Evolutionary conservation across 1,140 invertebrate genomes (phyloP), one percentile per base, ranked within the genome.

Genomic region (Aphidius gifuensis): DNA sequence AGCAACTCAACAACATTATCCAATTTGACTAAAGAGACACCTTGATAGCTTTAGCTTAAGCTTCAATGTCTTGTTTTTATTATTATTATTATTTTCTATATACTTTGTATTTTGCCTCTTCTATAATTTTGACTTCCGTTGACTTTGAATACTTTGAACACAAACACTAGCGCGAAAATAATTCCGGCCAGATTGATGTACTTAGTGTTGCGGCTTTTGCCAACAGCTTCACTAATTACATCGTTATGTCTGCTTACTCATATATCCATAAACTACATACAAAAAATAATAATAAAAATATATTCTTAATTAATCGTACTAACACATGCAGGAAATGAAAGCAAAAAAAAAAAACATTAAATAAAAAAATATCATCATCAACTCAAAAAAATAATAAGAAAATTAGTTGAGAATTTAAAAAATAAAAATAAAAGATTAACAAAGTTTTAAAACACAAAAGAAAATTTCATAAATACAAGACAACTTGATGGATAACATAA

Each of bases 201-300:
- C 39, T 55, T 55, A 55, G 40, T 40, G 53, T 43, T 42, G 53
- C 39, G 53, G 50, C 39, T 55, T 32, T 55, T 42, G 39, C 53
- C 9, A 55, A 55, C 53, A 44, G 43, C 50, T 40, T 11, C 53
- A 55, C 39, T 55, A 55, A 55, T 42, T 55, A 55, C 38, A 16
- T 55, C 53, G 16, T 43, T 55, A 55, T 11, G 39, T 42, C 39
- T 42, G 39, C 53, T 53, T 53, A 53, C 32, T 38, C 32, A 53
- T 11, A 23, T 11, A 53, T 53, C 23, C 7, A 53, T 53, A 53
- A 5, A 23, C 50, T 16, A 16, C 16, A 16, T 16, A 16, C 50
- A 9, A 8, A 23, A 21, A 39, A 53, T 5, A 53, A 16, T 16
- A 16, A 16, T 16, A 16, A 16, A 16, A 16, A 16, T 16, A 16